Percentiles rank a stretch among this genome's conserved stretches.
Conservation (phyloP, 2,888 invertebrate genomes). For the Loripinus fragilis region DNA sequence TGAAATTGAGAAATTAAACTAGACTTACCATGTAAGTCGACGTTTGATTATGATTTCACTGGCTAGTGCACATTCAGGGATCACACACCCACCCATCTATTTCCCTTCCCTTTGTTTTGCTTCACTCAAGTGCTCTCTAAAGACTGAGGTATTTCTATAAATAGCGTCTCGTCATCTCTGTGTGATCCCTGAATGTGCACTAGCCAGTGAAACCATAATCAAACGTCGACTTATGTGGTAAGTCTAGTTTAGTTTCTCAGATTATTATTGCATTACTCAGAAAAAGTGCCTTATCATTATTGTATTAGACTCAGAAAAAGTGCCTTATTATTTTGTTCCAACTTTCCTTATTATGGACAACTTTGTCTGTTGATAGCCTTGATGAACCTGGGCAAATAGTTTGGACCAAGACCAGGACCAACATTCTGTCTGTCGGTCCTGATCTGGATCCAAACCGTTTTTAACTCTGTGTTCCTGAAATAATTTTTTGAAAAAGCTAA, state of each 20-base stretch:
- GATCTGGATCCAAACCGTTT: too few species aligned
- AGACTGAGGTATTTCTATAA: neutral
- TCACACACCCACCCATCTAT: neutral
- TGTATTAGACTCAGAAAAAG: too few species aligned
- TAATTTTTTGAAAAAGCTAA: too few species aligned
- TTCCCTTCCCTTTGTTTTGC: neutral
- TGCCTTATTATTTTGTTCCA: too few species aligned
- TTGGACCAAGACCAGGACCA: too few species aligned
- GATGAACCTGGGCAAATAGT: too few species aligned
- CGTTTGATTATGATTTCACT: neutral
- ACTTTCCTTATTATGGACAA: too few species aligned
- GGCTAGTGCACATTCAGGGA: neutral
- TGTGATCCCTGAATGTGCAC: neutral
- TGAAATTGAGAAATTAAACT: neutral
- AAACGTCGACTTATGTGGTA: neutral
- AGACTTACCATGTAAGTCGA: neutral
- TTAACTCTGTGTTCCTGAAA: too few species aligned
- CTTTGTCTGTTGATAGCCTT: too few species aligned
- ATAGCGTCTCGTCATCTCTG: slow-evolving; percentile 3
- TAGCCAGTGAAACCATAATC: neutral
- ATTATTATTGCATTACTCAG: too few species aligned
- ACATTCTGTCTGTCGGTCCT: too few species aligned
- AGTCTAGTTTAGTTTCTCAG: slow-evolving; percentile 1
- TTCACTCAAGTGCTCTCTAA: slow-evolving; percentile 6
- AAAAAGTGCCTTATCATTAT: too few species aligned